Evolutionary conservation across 2,797 vertebrate genomes (phyloP), one percentile per base, ranked within the genome.

Genomic region (Pelochelys cantorii): DNA sequence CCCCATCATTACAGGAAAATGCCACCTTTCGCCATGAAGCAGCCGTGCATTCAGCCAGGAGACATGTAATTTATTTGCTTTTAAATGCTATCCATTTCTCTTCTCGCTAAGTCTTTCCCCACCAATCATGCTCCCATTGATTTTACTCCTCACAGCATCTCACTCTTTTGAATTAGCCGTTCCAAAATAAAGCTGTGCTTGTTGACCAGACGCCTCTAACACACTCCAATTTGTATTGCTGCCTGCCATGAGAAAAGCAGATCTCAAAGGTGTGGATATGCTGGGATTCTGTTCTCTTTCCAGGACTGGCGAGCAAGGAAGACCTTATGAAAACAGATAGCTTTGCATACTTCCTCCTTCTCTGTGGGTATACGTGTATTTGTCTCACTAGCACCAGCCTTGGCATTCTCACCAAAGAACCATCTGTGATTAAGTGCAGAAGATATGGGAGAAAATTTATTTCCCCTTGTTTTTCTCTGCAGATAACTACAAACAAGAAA

Each of bases 391-490:
- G 25, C 31, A 54, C 29, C 31, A 79, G 77, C 53, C 7, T 31
- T 79, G 13, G 25, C 27, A 34, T 1, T 23, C n/a, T 78, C 1
- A 2, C 65, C 22, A 3, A 68, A 83, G 88, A 68, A 20, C 75
- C 48, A 0, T 2, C 31, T 1, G 34, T 25, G 29, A 1, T 37
- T 11, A 25, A 4, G 2, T 68, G 60, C 74, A 84, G 87, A 55
- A 27, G 86, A 81, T 9, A 0, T 25, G 0, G 0, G 5, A 1
- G 79, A 83, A 57, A 68, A 71, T 0, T 0, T 65, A 10, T 68
- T 53, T 9, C 25, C 54, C n/a, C 55, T 37, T 8, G 2, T 59
- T 88, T 55, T 78, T 56, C 62, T 79, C 84, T 7, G 18, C 88
- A 3, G 8, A 3, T 37, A 82, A 57, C 82, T 59, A 34, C 84